Evolutionary conservation across 2,888 invertebrate species (phyloP), one percentile per base, ranked within the genome.

Genomic region (Cryptus viduatorius): DNA sequence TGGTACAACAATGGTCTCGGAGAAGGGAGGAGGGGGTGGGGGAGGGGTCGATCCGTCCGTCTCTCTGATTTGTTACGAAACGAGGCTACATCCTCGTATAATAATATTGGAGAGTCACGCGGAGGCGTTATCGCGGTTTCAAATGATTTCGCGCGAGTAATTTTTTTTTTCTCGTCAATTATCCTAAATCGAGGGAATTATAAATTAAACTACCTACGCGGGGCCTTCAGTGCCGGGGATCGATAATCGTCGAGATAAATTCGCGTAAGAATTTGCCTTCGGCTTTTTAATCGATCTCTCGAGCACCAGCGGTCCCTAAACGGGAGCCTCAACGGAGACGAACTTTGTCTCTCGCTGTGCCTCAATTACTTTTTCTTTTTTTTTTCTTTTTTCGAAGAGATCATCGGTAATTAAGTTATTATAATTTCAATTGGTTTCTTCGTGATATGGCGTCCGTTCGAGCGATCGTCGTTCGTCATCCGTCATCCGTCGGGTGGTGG

Each of bases 191-290:
- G 73, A 88, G 89, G 89, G 89, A 87, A 90, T 91, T 88, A 89
- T 91, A 92, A 93, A 93, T 93, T 91, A 93, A 92, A 90, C 92
- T 93, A 92, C 84, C 92, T 92, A 92, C 65, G n/a, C 88, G 85
- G 31, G 85, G 86, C 24, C 24, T 1, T 86, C 85, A 82, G 87
- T 87, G 87, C 87, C 82, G 86, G 69, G 87, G 80, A 77, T 44
- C 59, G 31, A 71, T 50, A 3, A 56, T 56, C 8, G 44, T 79
- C 61, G 80, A 78, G 79, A 82, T 65, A 64, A 42, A 82, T 31
- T 61, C 61, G 67, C 64, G 24, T 14, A n/a, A 44, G 16, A 48
- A 24, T 24, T 31, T 42, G 42, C 67, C n/a, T 10, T 67, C 73
- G 56, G 12, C 61, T 7, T 48, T 61, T 4, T 53, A 44, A 44